These are phyloP conservation scores for Seira ritae DNA, from an alignment of 2,888 invertebrate genomes.

Conservation along the genomic window DNA sequence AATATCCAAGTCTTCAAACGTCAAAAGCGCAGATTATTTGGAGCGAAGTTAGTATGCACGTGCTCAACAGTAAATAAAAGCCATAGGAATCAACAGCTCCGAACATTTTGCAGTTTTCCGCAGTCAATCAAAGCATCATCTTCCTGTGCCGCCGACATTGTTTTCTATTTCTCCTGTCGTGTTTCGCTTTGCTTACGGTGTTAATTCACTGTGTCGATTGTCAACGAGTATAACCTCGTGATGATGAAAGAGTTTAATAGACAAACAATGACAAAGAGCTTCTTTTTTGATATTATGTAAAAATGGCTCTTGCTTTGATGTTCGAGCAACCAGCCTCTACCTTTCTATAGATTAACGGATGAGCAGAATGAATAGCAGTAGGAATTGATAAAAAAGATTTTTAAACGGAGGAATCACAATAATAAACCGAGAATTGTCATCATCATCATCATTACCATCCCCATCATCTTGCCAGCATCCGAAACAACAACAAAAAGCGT, in stretches of 20 bases:
- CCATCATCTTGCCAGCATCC: too few species aligned
- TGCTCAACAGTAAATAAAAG: slow-evolving; percentile 69
- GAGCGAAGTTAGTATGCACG: slow-evolving; percentile 50
- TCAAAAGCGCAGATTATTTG: not conserved
- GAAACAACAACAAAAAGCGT: slow-evolving; percentile 30
- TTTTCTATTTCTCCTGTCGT: not conserved
- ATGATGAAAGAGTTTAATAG: not conserved
- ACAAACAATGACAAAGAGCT: not conserved
- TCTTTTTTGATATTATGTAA: slow-evolving; percentile 12
- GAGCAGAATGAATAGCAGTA: slow-evolving; percentile 56
- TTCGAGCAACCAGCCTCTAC: too few species aligned
- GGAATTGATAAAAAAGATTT: slow-evolving; percentile 47
- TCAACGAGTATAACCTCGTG: slow-evolving; percentile 43
- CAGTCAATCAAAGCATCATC: slow-evolving; percentile 40
- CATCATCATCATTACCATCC: slow-evolving; percentile 33
- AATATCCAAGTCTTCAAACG: not conserved
- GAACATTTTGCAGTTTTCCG: slow-evolving; percentile 34
- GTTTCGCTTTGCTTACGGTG: slow-evolving; percentile 41
- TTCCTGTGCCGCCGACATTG: slow-evolving; percentile 16
- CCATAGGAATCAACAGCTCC: slow-evolving; percentile 63
- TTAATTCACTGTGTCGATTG: slow-evolving; percentile 57
- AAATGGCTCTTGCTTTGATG: too few species aligned
- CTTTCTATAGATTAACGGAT: slow-evolving; percentile 49
- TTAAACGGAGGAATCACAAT: slow-evolving; percentile 62
- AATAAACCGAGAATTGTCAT: slow-evolving; percentile 54